phyloP scores from a whole-genome alignment of 2,888 invertebrate species.

The Epirrhoe alternata region DNA sequence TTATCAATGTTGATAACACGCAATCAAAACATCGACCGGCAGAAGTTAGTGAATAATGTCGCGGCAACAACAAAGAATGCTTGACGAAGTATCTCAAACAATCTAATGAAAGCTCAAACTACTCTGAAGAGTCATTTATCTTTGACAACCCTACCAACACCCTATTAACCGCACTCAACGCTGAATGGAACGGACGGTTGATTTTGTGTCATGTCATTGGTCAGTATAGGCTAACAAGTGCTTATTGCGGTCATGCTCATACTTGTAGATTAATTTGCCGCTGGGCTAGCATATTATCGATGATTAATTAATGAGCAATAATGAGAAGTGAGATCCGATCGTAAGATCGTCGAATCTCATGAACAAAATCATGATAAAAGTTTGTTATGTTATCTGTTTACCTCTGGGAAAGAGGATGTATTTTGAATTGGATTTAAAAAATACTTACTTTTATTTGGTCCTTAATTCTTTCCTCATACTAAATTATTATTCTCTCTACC shows the following conservation, averaged over 20 bases:
- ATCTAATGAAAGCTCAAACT: not conserved
- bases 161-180: constrained; percentile 25
- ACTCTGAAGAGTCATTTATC: not conserved
- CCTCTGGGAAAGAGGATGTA: no score
- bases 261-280: not conserved
- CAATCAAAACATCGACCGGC: no score
- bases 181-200: constrained; percentile 28
- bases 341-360: no score
- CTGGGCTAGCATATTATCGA: not conserved
- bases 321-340: not conserved
- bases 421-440: no score
- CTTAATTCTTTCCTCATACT: no score
- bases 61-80: no score
- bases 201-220: constrained; percentile 33
- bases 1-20: no score
- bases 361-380: no score
- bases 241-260: constrained; percentile 1
- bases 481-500: no score
- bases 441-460: no score
- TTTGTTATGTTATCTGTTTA: no score
- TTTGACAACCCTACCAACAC: constrained; percentile 26
- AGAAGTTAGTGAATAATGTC: no score
- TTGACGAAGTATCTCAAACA: not conserved
- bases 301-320: not conserved
- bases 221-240: constrained; percentile 24